Percentiles rank a stretch among this genome's conserved stretches.
phyloP scores from a whole-genome alignment of 2,888 invertebrate species.

The Andrena marginata region DNA sequence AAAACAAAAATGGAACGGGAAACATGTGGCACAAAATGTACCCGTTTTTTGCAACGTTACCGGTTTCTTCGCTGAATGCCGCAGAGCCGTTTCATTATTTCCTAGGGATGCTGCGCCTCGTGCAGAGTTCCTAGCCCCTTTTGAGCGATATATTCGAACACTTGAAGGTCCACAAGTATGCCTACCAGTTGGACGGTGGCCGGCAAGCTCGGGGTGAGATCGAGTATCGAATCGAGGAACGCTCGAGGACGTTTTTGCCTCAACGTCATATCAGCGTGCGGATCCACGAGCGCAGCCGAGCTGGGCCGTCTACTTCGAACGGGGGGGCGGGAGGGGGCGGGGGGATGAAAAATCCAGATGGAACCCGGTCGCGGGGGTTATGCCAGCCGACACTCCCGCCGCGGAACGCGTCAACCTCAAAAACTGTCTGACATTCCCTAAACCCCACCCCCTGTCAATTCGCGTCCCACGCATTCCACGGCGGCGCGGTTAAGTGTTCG shows the following conservation, averaged over 20 bases:
- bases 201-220: neutral
- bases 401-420: constrained; percentile 37
- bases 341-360: constrained; percentile 3
- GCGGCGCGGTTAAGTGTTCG: constrained; percentile 58
- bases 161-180: neutral
- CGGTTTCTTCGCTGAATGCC: neutral
- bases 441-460: constrained; percentile 42
- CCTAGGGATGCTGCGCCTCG: too few relatives aligned
- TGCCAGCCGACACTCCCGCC: constrained; percentile 8
- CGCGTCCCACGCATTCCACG: constrained; percentile 61
- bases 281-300: too few relatives aligned
- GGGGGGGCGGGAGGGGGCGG: neutral
- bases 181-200: neutral
- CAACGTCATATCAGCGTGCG: too few relatives aligned
- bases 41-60: neutral
- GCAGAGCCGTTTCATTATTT: too few relatives aligned
- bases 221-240: neutral
- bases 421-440: constrained; percentile 44
- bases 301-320: neutral
- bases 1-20: neutral
- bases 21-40: neutral
- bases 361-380: constrained; percentile 1
- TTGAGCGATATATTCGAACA: neutral
- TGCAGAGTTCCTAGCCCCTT: too few relatives aligned
- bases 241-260: too few relatives aligned